These are phyloP conservation scores for Melanotaenia nigrans DNA, from an alignment of 2,797 vertebrate genomes.

Conservation along the genomic window DNA sequence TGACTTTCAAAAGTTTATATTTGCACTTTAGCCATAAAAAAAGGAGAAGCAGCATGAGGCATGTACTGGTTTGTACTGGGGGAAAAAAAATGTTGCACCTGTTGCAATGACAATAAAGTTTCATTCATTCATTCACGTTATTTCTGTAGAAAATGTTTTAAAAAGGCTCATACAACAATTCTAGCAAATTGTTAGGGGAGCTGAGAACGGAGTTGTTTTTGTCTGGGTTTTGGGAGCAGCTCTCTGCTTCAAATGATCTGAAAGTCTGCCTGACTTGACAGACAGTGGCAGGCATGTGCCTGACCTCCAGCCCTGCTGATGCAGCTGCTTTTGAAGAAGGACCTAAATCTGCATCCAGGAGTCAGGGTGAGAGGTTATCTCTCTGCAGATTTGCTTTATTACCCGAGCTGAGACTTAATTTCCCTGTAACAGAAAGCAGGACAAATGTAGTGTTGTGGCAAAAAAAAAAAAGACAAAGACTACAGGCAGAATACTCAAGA, in stretches of 20 bases:
- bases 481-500: constrained; percentile 13
- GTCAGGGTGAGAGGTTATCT: constrained; percentile 31
- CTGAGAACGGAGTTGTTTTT: constrained; percentile 1
- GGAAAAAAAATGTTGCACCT: too few relatives aligned
- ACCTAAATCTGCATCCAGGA: constrained; percentile 22
- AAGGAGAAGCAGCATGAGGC: not conserved
- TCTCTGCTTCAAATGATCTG: constrained; percentile 29
- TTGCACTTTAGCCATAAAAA: not conserved
- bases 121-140: not conserved
- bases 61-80: too few relatives aligned
- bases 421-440: constrained; percentile 22
- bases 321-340: constrained; percentile 27
- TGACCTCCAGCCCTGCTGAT: constrained; percentile 61
- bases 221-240: not conserved
- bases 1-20: not conserved
- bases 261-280: constrained; percentile 34
- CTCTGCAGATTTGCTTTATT: not conserved
- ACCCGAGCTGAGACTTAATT: constrained; percentile 11
- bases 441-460: not conserved
- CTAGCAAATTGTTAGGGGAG: not conserved
- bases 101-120: too few relatives aligned
- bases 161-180: not conserved
- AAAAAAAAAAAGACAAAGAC: not conserved
- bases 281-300: constrained; percentile 33
- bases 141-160: not conserved